Conservation (phyloP, 2,113 vertebrate genomes). For the Pituophis catenifer region DNA sequence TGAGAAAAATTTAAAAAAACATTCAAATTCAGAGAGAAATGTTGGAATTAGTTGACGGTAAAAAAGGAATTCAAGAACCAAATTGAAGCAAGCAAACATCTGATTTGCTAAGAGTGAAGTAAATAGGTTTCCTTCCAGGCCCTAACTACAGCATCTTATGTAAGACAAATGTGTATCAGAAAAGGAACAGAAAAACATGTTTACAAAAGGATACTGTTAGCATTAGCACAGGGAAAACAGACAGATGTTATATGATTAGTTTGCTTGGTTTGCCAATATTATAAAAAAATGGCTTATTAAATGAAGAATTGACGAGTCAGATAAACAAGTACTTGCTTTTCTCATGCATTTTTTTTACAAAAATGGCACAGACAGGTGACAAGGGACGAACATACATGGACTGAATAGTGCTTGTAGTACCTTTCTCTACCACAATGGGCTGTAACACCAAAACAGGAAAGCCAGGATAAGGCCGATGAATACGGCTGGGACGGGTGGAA, state of each 20-base stretch:
- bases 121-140: constrained; percentile 55
- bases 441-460: constrained; percentile 99
- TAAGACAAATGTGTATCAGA: constrained; percentile 65
- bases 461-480: constrained; percentile 99
- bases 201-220: constrained; percentile 65
- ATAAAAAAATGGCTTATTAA: constrained; percentile 64
- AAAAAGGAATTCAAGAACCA: constrained; percentile 44
- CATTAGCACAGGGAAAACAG: constrained; percentile 72
- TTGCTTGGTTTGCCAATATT: constrained; percentile 55
- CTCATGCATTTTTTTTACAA: constrained; percentile 83
- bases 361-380: constrained; percentile 80
- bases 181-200: constrained; percentile 56
- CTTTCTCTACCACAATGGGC: constrained; percentile 99
- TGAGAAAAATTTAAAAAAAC: constrained; percentile 57
- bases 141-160: constrained; percentile 57
- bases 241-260: constrained; percentile 82
- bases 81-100: constrained; percentile 73
- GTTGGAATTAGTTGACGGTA: constrained; percentile 48
- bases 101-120: constrained; percentile 69
- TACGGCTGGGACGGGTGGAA: constrained; percentile 99
- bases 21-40: constrained; percentile 62
- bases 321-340: constrained; percentile 65
- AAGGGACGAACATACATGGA: constrained; percentile 82
- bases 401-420: constrained; percentile 88
- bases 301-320: constrained; percentile 75